Base-by-base conservation (phyloP, 2,113 vertebrate genomes). In the Rhinichthys klamathensis region DNA sequence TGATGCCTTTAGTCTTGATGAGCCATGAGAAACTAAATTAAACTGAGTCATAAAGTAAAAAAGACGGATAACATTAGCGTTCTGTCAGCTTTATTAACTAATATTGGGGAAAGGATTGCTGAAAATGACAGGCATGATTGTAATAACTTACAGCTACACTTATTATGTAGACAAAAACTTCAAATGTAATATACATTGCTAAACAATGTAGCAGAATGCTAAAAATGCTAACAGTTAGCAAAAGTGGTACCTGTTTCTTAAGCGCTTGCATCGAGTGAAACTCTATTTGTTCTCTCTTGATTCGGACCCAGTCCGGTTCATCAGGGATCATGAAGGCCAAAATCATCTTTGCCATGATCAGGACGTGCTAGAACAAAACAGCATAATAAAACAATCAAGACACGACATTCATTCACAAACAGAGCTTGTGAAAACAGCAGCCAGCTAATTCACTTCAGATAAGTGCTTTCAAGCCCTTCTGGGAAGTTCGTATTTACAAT, bases 261-360 rank as follows among this genome's bases (percentile, higher is more conserved):
- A 95, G 89, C 9, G 94, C 95, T 84, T 92, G 91, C 90, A 94
- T 93, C 69, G 94, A 95, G 4, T 25, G 90, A 84, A 90, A 95
- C 88, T 96, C 95, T 0, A 94, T 93, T 60, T 92, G 92, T 3
- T 93, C 92, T 60, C 88, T 92, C 89, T 94, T 94, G 58, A 92
- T 93, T 3, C 75, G 83, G 87, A 96, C 89, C 95, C 95, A 96
- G 60, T 88, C 91, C 0, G 95, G 95, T 63, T 95, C 93, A n/a
- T 96, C 95, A 0, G 95, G 95, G 88, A 96, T 96, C 72, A 94
- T 67, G 8, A 93, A 89, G 0, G 93, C 89, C 82, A 96, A 30
- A 49, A 95, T 49, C 81, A 95, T 32, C 84, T 96, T 96, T 6
- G 93, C 58, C 6, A 93, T 6, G 84, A 96, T 92, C 67, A 96